Base-by-base conservation (phyloP, 2,888 invertebrate genomes). In the Lithosia quadra region DNA sequence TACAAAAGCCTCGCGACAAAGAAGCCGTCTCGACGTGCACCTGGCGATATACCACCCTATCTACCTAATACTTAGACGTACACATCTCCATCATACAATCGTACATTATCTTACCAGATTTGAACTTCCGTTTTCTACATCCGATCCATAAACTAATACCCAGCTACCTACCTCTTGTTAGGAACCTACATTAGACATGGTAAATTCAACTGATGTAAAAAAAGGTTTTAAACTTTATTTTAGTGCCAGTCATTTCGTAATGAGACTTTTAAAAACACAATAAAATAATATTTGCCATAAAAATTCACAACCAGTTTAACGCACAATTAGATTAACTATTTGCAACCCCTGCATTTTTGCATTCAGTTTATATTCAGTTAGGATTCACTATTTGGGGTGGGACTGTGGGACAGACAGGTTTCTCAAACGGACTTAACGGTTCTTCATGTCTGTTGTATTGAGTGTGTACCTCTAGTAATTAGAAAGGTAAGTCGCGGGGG, bases 401-500 rank as follows among this genome's bases (percentile, higher is more conserved):
- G n/a, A 66, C 86, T 84, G 84, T 82, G 86, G 83, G 81, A 79
- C 84, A 85, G 90, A 90, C 94, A 88, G 92, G 94, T 94, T 94
- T 91, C 84, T 76, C 86, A 88, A 94, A 94, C 93, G 92, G 91
- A 92, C 89, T 87, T 94, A 95, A 95, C 94, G 94, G 94, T 92
- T 84, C 81, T 84, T 84, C 84, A 86, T 82, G 93, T 87, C 94
- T 92, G 94, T 94, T 93, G 86, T n/a, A n/a, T n/a, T n/a, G n/a
- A 79, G 77, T 84, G 84, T 80, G 85, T 85, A 72, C 86, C 80
- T 78, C 84, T 80, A 84, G 86, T 87, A 92, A 93, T 93, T 93
- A 92, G 89, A 88, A 88, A 86, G 88, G 91, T 86, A 92, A 93
- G 92, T 92, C 90, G 89, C 86, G 93, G 89, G 93, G 93, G 94